Base-by-base conservation (phyloP, 2,113 vertebrate species). In the Paradisaea rubra region DNA sequence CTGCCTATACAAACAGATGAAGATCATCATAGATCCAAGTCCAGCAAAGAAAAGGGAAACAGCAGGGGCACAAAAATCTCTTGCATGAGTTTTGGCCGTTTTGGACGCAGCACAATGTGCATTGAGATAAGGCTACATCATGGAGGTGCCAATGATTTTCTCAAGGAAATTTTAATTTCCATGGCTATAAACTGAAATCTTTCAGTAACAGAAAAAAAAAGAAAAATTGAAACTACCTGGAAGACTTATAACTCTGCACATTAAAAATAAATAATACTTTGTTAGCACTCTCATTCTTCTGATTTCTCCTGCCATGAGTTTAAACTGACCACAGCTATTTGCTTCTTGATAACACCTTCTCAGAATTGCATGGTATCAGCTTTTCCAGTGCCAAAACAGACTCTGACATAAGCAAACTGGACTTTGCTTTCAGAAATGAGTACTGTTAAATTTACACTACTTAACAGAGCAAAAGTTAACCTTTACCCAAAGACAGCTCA, bases 21-120 rank as follows among this genome's bases (percentile, higher is more conserved):
- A 76, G 56, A 44, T 52, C 23, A 45, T 14, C 56, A 56, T 17
- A 54, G 24, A 47, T 76, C 27, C 11, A 72, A 79, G 39, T 63
- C 42, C n/a, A 53, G 14, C 25, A 65, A 82, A 76, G n/a, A 60
- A 30, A 14, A 4, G 15, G 15, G 33, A 54, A 95, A 56, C 7
- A 41, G 11, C 44, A 86, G 60, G 8, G 50, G 13, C 35, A 73
- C 9, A 69, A 53, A 64, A 50, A 39, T 50, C 2, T 27, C 31
- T 52, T n/a, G 12, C 47, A 31, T 14, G 28, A 2, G 16, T 45
- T 37, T 37, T 37, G 23, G 11, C 22, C 2, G 1, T 81, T 72
- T 56, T 64, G 24, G 30, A 49, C 0, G 0, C 4, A 37, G 21
- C 18, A 52, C 28, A 60, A 70, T 7, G 9, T 25, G 11, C 16